phyloP scores from a whole-genome alignment of 2,888 invertebrate genomes.

The Conistra vaccinii region DNA sequence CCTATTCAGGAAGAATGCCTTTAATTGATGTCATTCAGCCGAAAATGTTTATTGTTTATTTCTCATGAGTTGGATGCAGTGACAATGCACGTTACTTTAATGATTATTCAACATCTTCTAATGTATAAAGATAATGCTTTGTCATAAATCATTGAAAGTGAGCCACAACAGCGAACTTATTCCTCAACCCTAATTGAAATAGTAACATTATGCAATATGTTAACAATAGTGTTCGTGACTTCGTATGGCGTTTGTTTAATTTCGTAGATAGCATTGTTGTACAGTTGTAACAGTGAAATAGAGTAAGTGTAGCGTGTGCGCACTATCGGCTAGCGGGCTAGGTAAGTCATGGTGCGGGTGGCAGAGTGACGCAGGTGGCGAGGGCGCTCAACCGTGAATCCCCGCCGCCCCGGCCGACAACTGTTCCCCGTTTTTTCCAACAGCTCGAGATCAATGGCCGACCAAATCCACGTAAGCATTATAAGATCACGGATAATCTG shows the following conservation, averaged over 20 bases:
- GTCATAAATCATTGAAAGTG: constrained; percentile 25
- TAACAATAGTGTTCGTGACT: constrained; percentile 40
- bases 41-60: constrained; percentile 21
- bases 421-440: constrained; percentile 86
- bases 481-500: constrained; percentile 68
- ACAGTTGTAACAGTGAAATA: constrained; percentile 48
- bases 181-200: constrained; percentile 25
- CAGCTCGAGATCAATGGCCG: constrained; percentile 84
- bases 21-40: constrained; percentile 29
- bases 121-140: constrained; percentile 14
- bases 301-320: constrained; percentile 41
- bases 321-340: constrained; percentile 55
- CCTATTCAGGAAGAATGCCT: constrained; percentile 61
- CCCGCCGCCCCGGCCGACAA: constrained; percentile 82
- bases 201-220: constrained; percentile 54
- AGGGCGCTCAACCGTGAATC: constrained; percentile 87
- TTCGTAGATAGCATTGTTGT: constrained; percentile 51
- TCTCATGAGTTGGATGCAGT: constrained; percentile 20
- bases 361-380: constrained; percentile 81
- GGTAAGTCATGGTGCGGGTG: constrained; percentile 65
- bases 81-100: constrained; percentile 10
- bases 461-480: constrained; percentile 70
- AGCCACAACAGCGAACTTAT: constrained; percentile 15
- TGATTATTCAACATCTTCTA: constrained; percentile 24
- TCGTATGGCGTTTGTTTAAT: constrained; percentile 52